Base-by-base conservation (phyloP, 92 coral and sea anemone species). In the Epizoanthus ramosus region DNA sequence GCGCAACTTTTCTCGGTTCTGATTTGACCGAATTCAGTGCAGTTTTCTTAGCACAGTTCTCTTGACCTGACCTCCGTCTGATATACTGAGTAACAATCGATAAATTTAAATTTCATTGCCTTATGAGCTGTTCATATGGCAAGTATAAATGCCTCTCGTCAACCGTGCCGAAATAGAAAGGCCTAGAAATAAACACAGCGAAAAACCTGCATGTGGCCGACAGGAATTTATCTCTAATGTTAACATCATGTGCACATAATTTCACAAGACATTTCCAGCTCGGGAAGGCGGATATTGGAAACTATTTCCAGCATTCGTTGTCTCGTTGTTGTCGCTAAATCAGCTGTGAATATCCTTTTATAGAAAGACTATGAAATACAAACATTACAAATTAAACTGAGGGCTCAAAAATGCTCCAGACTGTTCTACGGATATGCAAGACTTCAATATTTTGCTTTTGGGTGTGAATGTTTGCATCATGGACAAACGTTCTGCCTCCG, bases 321-420 rank as follows among this genome's bases (percentile, higher is more conserved):
- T 43, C 57, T 7, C 18, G 5, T 18, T 71, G 75, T 71, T 33
- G 75, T 16, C 33, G 39, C 8, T 39, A 71, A 14, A 15, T 71
- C 57, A 71, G 23, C 75, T 21, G 35, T 47, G 75, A 45, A 53
- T 71, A 12, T 41, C 75, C 58, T 71, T 33, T 71, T 71, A 71
- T 45, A 71, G 58, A 45, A 39, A 10, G 57, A 17, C 19, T 10
- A 41, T 8, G 31, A 53, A 71, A n/a, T 41, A 21, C 75, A 47
- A 71, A 71, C n/a, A 8, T 53, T 19, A 71, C 50, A 19, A 47
- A 37, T 39, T 19, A 71, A 19, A n/a, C 15, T 16, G 16, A 8
- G 58, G 3, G n/a, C 43, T 28, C 39, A 71, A 71, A 37, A 24
- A 45, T 71, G 75, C 18, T 71, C 75, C 43, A 71, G 75, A 71